Percentiles rank a stretch among this genome's conserved stretches.
These are phyloP conservation scores for Nixonia krombeini DNA, from an alignment of 1,140 invertebrate species.

Conservation along the genomic window DNA sequence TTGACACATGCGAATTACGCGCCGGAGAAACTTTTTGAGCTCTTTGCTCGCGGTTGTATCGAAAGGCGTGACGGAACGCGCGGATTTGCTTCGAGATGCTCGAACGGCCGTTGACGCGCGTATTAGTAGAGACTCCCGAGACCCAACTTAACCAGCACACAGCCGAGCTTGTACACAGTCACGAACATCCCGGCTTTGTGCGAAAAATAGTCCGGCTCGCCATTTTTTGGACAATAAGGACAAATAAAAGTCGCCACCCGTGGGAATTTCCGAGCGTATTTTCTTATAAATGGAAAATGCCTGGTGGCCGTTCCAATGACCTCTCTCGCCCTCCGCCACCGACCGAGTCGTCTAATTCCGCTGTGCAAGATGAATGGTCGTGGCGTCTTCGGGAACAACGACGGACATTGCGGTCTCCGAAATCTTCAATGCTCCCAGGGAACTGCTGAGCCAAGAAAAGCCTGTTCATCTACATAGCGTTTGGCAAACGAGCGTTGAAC, in stretches of 20 bases:
- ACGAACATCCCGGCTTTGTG: conserved; percentile 13
- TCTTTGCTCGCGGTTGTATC: too few relatives aligned
- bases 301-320: conserved; percentile 34
- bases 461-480: conserved; percentile 25
- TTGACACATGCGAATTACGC: too few relatives aligned
- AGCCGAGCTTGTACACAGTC: too few relatives aligned
- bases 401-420: conserved; percentile 3
- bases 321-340: conserved; percentile 8
- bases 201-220: conserved; percentile 24
- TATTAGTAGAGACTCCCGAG: too few relatives aligned
- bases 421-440: conserved; percentile 17
- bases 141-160: too few relatives aligned
- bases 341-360: conserved; percentile 51
- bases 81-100: too few relatives aligned
- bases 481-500: too few relatives aligned
- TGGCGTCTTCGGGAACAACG: conserved; percentile 21
- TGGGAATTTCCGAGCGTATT: conserved; percentile 56
- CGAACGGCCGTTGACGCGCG: too few relatives aligned
- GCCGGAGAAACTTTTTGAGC: too few relatives aligned
- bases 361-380: conserved; percentile 54
- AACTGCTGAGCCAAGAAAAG: background rate
- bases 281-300: conserved; percentile 64
- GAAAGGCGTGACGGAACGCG: too few relatives aligned
- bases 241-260: conserved; percentile 43
- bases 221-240: conserved; percentile 55